These are phyloP conservation scores for Drosophila suzukii DNA, from an alignment of 1,140 invertebrate genomes.

Conservation along the genomic window DNA sequence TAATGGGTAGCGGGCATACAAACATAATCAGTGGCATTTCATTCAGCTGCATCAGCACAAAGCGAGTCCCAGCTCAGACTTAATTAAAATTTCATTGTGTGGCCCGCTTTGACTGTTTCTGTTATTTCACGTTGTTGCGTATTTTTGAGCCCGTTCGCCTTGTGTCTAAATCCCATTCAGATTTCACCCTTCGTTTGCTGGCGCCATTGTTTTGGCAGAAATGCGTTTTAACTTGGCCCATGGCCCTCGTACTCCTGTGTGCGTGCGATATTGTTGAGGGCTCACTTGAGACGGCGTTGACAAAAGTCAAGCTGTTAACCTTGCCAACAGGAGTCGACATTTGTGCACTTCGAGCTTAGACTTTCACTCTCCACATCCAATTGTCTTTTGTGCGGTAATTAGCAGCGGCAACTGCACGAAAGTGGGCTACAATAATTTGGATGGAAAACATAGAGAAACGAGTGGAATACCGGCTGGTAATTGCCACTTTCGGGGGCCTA, in stretches of 20 bases:
- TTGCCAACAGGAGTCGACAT: constrained; percentile 20
- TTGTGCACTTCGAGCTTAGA: constrained; percentile 21
- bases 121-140: constrained; percentile 33
- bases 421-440: constrained; percentile 58
- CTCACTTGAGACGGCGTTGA: constrained; percentile 49
- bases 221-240: constrained; percentile 39
- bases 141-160: constrained; percentile 9
- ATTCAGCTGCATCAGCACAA: constrained; percentile 78
- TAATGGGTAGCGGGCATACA: constrained; percentile 28
- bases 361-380: constrained; percentile 28
- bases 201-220: constrained; percentile 35
- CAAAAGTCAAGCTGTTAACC: constrained; percentile 47
- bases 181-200: constrained; percentile 38
- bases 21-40: constrained; percentile 78
- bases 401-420: constrained; percentile 51
- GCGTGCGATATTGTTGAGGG: constrained; percentile 29
- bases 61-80: constrained; percentile 65
- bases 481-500: constrained; percentile 54
- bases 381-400: constrained; percentile 54
- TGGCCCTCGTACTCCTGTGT: constrained; percentile 5
- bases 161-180: constrained; percentile 43
- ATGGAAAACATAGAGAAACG: neutral
- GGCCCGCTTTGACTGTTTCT: constrained; percentile 58
- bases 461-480: constrained; percentile 42
- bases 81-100: constrained; percentile 81